Base-by-base conservation (phyloP, 2,797 vertebrate genomes). In the Bovichtus diacanthus region DNA sequence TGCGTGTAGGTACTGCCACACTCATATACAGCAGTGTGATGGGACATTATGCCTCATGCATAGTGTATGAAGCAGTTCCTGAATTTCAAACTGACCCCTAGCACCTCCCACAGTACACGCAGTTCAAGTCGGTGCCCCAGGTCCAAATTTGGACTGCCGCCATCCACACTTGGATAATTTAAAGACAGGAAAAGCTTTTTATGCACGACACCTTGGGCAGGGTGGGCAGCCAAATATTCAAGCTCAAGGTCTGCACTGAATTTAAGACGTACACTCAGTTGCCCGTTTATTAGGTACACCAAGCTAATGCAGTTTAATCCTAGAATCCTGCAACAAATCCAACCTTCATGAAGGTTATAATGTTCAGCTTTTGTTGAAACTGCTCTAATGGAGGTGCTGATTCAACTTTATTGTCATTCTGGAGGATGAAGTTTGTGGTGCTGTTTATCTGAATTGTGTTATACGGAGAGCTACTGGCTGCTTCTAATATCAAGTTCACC, bases 121-220 rank as follows among this genome's bases (percentile, higher is more conserved):
- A 46, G 76, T 85, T 90, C 80, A 82, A 71, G 81, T 63, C 74
- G 74, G 61, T 77, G 85, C 80, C 83, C 77, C 75, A 23, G 63
- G 83, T 86, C 70, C 76, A 87, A 78, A 84, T 85, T 68, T 90
- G 89, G 88, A 83, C 73, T 27, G 58, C 69, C 9, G 72, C 88
- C 87, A 84, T 84, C 75, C 82, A 87, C 87, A 85, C 81, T 86
- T 73, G 77, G 87, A 85, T 90, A 73, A 88, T 87, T 89, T 87
- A 83, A 86, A 84, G 90, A 87, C 83, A 85, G 77, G 68, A 70
- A 72, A 80, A 82, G 72, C 74, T 84, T 82, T 89, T 89, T 79
- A 85, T 76, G 85, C 80, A 53, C 31, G 11, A 65, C 80, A 88
- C 78, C 81, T 82, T 54, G 60, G 78, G 70, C 54, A 63, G 63